phyloP scores from a whole-genome alignment of 1,140 invertebrate genomes.

The Drosophila pectinifera region DNA sequence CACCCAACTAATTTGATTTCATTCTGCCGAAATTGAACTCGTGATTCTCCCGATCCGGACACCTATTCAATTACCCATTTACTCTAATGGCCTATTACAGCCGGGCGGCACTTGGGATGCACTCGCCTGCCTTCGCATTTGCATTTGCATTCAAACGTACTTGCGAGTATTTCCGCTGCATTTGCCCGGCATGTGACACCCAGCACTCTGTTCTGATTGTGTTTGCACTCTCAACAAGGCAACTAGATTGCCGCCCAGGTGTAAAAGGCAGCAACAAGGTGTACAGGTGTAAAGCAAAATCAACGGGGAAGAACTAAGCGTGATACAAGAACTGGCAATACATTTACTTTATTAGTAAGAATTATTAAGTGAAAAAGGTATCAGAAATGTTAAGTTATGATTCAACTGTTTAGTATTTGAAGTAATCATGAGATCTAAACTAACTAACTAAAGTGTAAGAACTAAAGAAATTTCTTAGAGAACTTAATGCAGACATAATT shows the following conservation, averaged over 20 bases:
- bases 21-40: conserved; percentile 41
- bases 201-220: conserved; percentile 69
- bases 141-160: conserved; percentile 33
- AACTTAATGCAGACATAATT: too few species aligned
- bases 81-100: conserved; percentile 26
- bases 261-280: neutral
- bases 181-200: conserved; percentile 65
- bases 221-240: conserved; percentile 38
- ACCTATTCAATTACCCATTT: conserved; percentile 51
- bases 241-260: conserved; percentile 12
- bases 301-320: neutral
- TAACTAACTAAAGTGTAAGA: too few species aligned
- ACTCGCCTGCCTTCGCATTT: conserved; percentile 31
- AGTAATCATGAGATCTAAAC: too few species aligned
- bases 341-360: neutral
- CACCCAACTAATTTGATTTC: conserved; percentile 14
- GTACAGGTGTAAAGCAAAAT: neutral
- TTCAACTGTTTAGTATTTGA: neutral
- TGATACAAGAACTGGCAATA: neutral
- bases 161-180: conserved; percentile 10
- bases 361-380: neutral
- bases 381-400: neutral
- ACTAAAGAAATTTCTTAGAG: too few species aligned
- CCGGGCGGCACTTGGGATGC: conserved; percentile 36
- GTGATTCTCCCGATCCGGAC: conserved; percentile 21